phyloP scores from a whole-genome alignment of 2,888 invertebrate species.

The Leistus spinibarbis region DNA sequence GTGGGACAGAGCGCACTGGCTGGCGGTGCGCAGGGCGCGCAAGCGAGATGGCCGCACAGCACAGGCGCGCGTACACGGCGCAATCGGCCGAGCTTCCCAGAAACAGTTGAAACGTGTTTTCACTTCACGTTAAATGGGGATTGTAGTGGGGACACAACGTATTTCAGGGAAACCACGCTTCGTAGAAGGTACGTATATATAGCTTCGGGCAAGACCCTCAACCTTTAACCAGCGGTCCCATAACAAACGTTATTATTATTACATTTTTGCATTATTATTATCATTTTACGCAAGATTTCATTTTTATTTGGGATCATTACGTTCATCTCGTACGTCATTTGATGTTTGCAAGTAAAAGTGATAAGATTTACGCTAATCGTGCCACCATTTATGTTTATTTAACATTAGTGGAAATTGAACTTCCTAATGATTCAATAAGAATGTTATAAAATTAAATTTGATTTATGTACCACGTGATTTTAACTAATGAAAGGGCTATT shows the following conservation, averaged over 20 bases:
- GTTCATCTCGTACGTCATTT: too few relatives aligned
- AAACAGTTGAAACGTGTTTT: constrained; percentile 55
- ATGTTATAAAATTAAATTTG: too few relatives aligned
- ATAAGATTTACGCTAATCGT: too few relatives aligned
- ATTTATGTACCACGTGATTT: too few relatives aligned
- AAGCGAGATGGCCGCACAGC: constrained; percentile 33
- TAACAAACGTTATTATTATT: neutral
- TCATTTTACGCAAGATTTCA: neutral
- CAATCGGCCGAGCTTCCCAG: constrained; percentile 48
- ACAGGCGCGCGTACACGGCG: too few relatives aligned
- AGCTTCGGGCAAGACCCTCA: constrained; percentile 45
- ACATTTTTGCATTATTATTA: neutral
- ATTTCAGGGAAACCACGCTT: constrained; percentile 56
- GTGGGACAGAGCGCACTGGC: constrained; percentile 31
- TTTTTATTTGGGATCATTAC: neutral
- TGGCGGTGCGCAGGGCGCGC: constrained; percentile 15
- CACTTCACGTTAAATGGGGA: constrained; percentile 53
- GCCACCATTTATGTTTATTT: too few relatives aligned
- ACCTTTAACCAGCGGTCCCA: constrained; percentile 41
- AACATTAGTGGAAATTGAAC: too few relatives aligned
- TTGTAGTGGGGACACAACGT: constrained; percentile 45
- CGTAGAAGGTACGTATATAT: constrained; percentile 51
- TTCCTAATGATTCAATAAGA: too few relatives aligned
- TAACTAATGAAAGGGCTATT: too few relatives aligned
- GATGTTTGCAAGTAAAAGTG: too few relatives aligned